Conservation (phyloP, 2,797 vertebrate species). For the Xenentodon cancila region DNA sequence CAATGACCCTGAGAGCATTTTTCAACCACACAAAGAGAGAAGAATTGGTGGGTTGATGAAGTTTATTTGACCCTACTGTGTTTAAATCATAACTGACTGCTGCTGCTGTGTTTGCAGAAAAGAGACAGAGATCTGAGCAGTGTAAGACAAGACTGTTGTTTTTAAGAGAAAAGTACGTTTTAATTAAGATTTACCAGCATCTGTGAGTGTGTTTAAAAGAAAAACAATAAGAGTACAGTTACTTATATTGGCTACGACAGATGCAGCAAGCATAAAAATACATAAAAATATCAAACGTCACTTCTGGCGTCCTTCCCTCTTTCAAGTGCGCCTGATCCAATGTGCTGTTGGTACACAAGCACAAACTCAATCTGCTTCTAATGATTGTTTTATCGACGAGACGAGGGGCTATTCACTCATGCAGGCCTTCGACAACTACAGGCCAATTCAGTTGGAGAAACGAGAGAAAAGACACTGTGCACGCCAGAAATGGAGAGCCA, state of each 20-base stretch:
- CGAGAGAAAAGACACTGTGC: conserved; percentile 28
- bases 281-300: conserved; percentile 69
- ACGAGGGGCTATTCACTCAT: conserved; percentile 71
- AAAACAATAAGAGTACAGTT: conserved; percentile 38
- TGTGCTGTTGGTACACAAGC: conserved; percentile 63
- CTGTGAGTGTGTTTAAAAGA: conserved; percentile 14
- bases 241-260: conserved; percentile 65
- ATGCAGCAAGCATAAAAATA: conserved; percentile 54
- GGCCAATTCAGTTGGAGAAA: conserved; percentile 62
- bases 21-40: conserved; percentile 24
- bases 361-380: conserved; percentile 82
- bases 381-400: conserved; percentile 84
- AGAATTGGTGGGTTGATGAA: conserved; percentile 18
- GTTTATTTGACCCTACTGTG: conserved; percentile 18
- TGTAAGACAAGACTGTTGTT: no score
- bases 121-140: background rate
- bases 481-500: conserved; percentile 26
- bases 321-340: conserved; percentile 37
- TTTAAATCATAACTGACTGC: conserved; percentile 25
- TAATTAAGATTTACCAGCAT: conserved; percentile 8
- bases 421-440: conserved; percentile 59
- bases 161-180: background rate
- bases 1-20: conserved; percentile 29
- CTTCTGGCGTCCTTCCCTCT: conserved; percentile 36
- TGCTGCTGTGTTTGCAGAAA: background rate